Evolutionary conservation across 2,888 invertebrate species (phyloP), one percentile per base, ranked within the genome.

Genomic region (Notodromas monacha): DNA sequence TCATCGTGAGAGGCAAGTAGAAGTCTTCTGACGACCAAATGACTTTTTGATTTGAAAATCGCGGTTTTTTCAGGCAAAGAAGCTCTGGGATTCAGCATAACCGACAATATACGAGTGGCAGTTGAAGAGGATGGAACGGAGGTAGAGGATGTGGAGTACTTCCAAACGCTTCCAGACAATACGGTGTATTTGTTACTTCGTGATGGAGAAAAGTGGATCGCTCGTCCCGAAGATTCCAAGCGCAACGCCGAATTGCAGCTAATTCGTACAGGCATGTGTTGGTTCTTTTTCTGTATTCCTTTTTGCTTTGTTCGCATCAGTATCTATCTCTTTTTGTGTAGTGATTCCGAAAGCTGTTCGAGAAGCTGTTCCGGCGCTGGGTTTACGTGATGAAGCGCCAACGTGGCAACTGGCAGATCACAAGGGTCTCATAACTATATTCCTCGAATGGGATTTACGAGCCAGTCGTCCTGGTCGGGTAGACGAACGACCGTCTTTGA

Each of bases 351-450:
- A 73, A 58, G 81, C 81, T 61, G 79, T 81, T 55, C 81, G 79
- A 64, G 81, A 81, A 60, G 79, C 81, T 48, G 77, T 81, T 52
- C 73, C 76, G 61, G 76, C 77, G 41, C 59, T 81, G 60, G 76
- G 79, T 56, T 60, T 81, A 51, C 41, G 41, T 29, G 42, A 43
- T 35, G 42, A 79, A 57, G 76, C 77, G 51, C 79, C 81, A 49
- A 76, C 77, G 57, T 81, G 81, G 81, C 81, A 81, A 58, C 79
- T 81, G 60, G 79, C 79, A 77, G 81, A 81, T 66, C 77, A 77
- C 64, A 76, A 77, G 60, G 81, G 79, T 52, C 68, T 77, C 52
- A 74, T 81, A 58, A 81, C 81, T 47, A 77, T 81, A 58, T 79
- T 81, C 51, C 60, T 81, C 52, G 77, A 81, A 57, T 81, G 81